A percentile compares a stretch with the other conserved stretches of the same genome.
Evolutionary conservation across 2,888 invertebrate genomes (phyloP).

Genomic region (Spisula subtruncata): DNA sequence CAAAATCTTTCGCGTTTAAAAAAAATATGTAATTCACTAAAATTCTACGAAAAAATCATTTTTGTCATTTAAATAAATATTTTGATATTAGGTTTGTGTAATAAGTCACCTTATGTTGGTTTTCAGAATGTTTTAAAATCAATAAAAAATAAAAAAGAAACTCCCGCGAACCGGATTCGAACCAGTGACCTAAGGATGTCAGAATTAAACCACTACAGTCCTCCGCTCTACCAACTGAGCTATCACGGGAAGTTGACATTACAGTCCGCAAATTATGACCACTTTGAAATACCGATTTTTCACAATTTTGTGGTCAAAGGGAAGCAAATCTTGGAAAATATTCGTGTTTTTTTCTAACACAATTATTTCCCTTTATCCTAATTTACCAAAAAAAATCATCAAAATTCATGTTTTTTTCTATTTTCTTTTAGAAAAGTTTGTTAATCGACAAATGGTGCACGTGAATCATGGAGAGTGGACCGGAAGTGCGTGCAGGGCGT

Average conservation of each 20-base stretch:
- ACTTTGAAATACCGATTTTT: background rate
- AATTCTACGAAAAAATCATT: too few species aligned
- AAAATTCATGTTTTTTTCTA: background rate
- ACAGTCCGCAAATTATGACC: background rate
- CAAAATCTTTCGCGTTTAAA: too few species aligned
- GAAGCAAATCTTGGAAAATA: background rate
- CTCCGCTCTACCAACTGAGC: constrained; percentile 84
- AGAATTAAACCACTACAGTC: constrained; percentile 76
- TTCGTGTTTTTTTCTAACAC: background rate
- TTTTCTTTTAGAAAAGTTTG: background rate
- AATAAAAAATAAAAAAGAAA: constrained; percentile 33
- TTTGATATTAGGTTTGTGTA: too few species aligned
- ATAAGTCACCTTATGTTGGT: too few species aligned
- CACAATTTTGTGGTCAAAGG: background rate
- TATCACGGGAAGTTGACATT: constrained; percentile 72
- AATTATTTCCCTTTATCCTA: background rate
- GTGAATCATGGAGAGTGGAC: constrained; percentile 11
- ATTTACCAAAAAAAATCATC: too few species aligned
- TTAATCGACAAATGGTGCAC: background rate
- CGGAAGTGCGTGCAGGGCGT: constrained; percentile 1
- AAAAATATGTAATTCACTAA: too few species aligned
- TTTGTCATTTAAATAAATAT: too few species aligned
- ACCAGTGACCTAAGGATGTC: constrained; percentile 80
- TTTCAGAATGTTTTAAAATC: background rate
- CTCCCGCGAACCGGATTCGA: constrained; percentile 73